Conservation (phyloP, 2,888 invertebrate species). For the Polyommatus icarus region DNA sequence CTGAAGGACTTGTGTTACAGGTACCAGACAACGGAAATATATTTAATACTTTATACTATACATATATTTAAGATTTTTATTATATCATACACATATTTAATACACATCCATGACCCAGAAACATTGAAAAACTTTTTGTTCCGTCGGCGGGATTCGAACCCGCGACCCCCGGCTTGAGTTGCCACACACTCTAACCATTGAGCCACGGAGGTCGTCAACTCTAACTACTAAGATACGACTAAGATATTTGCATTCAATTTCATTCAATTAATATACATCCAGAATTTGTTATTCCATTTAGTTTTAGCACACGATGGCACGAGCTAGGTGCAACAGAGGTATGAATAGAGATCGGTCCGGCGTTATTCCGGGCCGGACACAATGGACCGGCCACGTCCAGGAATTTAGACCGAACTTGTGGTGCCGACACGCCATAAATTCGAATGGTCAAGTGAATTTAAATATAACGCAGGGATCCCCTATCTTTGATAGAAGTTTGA, state of each 20-base stretch:
- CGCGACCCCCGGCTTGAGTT: too few relatives aligned
- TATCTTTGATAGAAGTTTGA: constrained; percentile 47
- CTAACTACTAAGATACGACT: too few relatives aligned
- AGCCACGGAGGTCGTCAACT: too few relatives aligned
- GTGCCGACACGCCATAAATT: constrained; percentile 70
- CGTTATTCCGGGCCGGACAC: constrained; percentile 36
- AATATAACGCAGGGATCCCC: constrained; percentile 51
- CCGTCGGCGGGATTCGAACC: too few relatives aligned
- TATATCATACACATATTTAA: too few relatives aligned
- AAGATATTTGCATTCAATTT: not conserved
- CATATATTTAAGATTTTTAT: too few relatives aligned
- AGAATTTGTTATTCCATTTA: not conserved
- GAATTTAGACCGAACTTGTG: constrained; percentile 42
- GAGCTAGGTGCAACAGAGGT: constrained; percentile 26
- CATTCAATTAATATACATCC: not conserved
- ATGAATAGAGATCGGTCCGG: constrained; percentile 36
- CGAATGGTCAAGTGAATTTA: constrained; percentile 72
- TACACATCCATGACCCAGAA: too few relatives aligned
- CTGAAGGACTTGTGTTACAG: too few relatives aligned
- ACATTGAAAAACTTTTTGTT: too few relatives aligned
- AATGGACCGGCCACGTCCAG: constrained; percentile 35
- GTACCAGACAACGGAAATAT: too few relatives aligned
- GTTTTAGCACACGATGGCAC: not conserved
- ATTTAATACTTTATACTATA: too few relatives aligned
- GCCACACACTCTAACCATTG: too few relatives aligned